phyloP scores from a whole-genome alignment of 2,113 vertebrate genomes.

The Clarias gariepinus region DNA sequence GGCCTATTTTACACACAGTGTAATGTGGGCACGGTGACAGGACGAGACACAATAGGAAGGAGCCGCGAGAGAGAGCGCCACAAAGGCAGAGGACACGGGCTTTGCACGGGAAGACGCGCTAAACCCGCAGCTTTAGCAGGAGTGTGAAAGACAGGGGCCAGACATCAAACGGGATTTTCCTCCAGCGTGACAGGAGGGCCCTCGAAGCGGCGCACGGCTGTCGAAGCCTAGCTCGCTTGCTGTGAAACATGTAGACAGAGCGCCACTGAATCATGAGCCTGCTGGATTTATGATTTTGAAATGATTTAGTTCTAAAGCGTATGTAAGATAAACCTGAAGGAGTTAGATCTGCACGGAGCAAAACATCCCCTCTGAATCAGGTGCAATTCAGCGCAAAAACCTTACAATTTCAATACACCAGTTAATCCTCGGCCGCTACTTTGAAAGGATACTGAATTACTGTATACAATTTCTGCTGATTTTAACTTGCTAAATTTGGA shows the following conservation, averaged over 20 bases:
- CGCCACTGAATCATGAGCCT: not conserved
- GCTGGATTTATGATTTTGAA: not conserved
- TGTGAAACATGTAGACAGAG: constrained; percentile 8
- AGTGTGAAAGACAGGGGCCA: constrained; percentile 79
- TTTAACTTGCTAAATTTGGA: not conserved
- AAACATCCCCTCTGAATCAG: not conserved
- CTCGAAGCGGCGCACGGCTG: constrained; percentile 31
- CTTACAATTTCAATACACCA: not conserved
- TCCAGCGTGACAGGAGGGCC: constrained; percentile 73
- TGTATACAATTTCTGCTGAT: not conserved
- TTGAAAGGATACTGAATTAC: not conserved
- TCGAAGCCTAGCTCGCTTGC: constrained; percentile 32
- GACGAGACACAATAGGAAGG: constrained; percentile 72
- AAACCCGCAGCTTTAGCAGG: constrained; percentile 78
- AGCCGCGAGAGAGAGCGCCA: constrained; percentile 70
- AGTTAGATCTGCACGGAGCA: not conserved
- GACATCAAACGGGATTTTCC: constrained; percentile 80
- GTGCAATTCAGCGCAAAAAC: not conserved
- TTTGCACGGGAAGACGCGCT: constrained; percentile 78
- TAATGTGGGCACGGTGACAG: constrained; percentile 71
- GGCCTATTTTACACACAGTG: constrained; percentile 70
- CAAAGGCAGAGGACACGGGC: constrained; percentile 78
- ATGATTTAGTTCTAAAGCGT: not conserved
- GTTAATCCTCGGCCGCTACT: not conserved
- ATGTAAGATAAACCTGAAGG: not conserved